phyloP scores from a whole-genome alignment of 2,797 vertebrate genomes.

The Cheirogaleus major region DNA sequence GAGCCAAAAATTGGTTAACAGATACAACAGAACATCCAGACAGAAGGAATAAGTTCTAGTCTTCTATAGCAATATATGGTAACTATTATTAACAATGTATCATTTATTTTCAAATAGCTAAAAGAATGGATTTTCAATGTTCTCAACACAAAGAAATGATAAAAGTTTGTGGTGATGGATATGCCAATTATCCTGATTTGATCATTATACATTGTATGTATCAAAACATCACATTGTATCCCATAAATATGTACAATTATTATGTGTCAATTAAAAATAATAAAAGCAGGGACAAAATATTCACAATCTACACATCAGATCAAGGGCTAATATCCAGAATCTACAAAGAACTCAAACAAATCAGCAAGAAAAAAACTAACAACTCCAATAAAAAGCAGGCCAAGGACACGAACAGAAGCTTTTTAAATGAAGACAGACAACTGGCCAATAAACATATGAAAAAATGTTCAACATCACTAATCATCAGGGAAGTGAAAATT shows the following conservation, averaged over 20 bases:
- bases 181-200: background rate
- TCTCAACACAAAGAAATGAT: background rate
- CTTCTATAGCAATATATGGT: background rate
- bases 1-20: background rate
- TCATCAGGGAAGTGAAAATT: no score
- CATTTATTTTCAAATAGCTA: background rate
- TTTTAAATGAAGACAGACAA: no score
- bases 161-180: background rate
- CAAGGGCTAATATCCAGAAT: no score
- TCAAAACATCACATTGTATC: background rate
- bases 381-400: no score
- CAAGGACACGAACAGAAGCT: no score
- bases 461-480: no score
- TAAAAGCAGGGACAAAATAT: background rate
- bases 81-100: background rate
- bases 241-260: background rate
- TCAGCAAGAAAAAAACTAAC: no score
- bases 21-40: background rate
- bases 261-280: background rate
- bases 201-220: background rate
- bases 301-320: background rate
- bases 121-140: background rate
- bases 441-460: no score
- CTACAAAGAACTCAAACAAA: no score
- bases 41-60: background rate